Evolutionary conservation across 1,140 invertebrate genomes (phyloP), one percentile per base, ranked within the genome.

Genomic region (Aleiodes sp.): DNA sequence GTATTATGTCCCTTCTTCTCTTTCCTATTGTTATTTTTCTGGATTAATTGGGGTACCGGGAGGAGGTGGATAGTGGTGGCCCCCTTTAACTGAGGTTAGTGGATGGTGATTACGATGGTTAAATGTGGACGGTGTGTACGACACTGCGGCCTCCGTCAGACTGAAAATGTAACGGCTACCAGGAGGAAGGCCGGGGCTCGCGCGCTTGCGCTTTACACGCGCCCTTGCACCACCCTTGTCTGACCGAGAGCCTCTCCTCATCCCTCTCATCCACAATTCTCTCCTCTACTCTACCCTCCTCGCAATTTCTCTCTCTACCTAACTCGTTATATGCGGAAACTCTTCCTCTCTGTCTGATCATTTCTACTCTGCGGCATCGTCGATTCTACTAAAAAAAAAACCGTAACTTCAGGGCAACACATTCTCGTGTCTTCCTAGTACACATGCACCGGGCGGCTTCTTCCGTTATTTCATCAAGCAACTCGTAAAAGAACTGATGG

Each of bases 71-170:
- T 31, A 16, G 8, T 28, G 57, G 31, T 69, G 59, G 60, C 41
- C 29, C 19, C 21, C 9, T 46, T 65, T 31, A 4, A 24, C 16
- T 41, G 37, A 65, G 14, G 37, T 41, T 46, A 28, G 21, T 21
- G 29, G 37, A 41, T 26, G 26, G 10, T 28, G 33, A 68, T 74
- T n/a, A 33, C n/a, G n/a, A 65, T 75, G 70, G 46, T 16, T 75
- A 6, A 70, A 65, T 46, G 56, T 71, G 60, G 31, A 68, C 71
- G 65, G 28, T 70, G 62, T 70, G 31, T 65, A 74, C 74, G 70
- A 52, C 61, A 74, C 74, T 74, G 60, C 68, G 71, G 74, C 73
- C 77, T 71, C 69, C 70, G 74, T 77, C 72, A 56, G 67, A 80
- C 78, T 79, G 72, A 9, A 70, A 68, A 72, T 63, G 65, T 65